phyloP scores from a whole-genome alignment of 2,113 vertebrate species.

The Lates calcarifer region DNA sequence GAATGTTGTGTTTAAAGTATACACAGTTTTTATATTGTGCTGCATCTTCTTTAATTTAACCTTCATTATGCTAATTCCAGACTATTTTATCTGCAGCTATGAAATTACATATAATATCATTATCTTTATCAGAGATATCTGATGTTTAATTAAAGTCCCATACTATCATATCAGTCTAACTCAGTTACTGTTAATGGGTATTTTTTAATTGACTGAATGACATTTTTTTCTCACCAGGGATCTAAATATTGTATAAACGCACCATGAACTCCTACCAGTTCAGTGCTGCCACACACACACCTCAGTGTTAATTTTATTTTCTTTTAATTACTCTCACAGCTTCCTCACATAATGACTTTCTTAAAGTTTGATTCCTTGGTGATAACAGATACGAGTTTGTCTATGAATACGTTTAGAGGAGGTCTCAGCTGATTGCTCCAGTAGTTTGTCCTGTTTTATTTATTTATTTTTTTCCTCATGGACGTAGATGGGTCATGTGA shows the following conservation, averaged over 20 bases:
- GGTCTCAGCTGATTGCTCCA: neutral
- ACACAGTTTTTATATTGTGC: neutral
- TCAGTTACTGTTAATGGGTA: slow-evolving; percentile 1
- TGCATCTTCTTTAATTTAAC: neutral
- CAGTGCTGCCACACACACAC: slow-evolving; percentile 1
- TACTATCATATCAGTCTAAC: slow-evolving; percentile 13
- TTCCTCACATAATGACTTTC: neutral
- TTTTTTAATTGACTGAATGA: slow-evolving; percentile 37
- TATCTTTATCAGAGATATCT: slow-evolving; percentile 37
- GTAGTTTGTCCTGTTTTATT: neutral
- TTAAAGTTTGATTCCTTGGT: neutral
- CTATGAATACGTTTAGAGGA: neutral
- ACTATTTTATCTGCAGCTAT: slow-evolving; percentile 26
- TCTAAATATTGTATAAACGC: neutral
- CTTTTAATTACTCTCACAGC: slow-evolving; percentile 10
- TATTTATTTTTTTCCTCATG: neutral
- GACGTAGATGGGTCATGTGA: neutral
- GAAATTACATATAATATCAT: slow-evolving; percentile 27
- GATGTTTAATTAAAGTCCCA: slow-evolving; percentile 26
- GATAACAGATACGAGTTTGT: neutral
- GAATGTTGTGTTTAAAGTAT: neutral
- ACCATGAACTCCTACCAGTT: neutral
- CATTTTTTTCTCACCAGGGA: slow-evolving; percentile 13
- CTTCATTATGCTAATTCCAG: slow-evolving; percentile 19
- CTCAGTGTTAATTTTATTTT: neutral